These are phyloP conservation scores for Protula sp. DNA, from an alignment of 2,888 invertebrate genomes.

Conservation along the genomic window DNA sequence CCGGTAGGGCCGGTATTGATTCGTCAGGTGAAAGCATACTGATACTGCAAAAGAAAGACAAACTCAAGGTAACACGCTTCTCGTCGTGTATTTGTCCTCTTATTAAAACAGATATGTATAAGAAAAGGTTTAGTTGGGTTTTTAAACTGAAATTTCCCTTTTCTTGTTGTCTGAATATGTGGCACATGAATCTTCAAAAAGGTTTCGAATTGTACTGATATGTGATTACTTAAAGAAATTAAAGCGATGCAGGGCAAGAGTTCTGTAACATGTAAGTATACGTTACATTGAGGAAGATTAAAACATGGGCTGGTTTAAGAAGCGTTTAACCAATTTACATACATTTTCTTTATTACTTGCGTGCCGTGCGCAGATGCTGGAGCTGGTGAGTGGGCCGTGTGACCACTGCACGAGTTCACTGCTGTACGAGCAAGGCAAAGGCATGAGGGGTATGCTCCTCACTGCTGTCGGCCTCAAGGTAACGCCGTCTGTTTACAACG, in stretches of 20 bases:
- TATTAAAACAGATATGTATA: not conserved
- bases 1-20: conserved; percentile 84
- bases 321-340: no score
- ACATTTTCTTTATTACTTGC: no score
- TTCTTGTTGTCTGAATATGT: no score
- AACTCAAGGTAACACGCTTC: conserved; percentile 15
- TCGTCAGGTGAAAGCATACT: conserved; percentile 80
- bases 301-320: no score
- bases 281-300: no score
- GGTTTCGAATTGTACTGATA: no score
- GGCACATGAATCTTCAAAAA: not conserved
- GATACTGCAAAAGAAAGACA: conserved; percentile 35
- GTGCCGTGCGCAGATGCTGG: conserved; percentile 41
- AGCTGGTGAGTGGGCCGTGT: conserved; percentile 59
- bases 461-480: conserved; percentile 49
- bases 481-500: no score
- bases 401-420: conserved; percentile 66
- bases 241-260: no score
- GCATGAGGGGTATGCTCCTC: conserved; percentile 41
- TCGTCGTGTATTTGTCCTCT: no score
- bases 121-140: not conserved
- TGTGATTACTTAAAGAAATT: no score
- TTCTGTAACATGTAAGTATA: no score
- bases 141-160: not conserved
- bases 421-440: conserved; percentile 61